These are phyloP conservation scores for Drosophila gaucha DNA, from an alignment of 2,888 invertebrate genomes.

Conservation along the genomic window DNA sequence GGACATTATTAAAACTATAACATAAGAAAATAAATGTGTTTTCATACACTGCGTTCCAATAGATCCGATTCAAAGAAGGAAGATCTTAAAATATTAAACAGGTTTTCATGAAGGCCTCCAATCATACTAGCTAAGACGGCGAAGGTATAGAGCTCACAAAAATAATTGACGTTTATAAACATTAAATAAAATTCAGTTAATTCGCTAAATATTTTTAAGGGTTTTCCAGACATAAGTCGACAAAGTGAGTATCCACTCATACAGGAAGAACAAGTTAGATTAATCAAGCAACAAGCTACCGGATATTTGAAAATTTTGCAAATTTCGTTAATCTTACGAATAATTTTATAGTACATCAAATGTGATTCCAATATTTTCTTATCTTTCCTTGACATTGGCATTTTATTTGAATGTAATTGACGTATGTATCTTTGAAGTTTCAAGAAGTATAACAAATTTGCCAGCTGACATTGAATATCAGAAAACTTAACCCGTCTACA, in stretches of 20 bases:
- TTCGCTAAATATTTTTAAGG: fast-evolving
- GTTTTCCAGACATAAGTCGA: not conserved
- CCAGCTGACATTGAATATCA: not conserved
- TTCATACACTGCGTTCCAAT: not conserved
- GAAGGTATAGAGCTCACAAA: too few species aligned
- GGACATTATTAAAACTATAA: not conserved
- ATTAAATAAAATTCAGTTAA: not conserved
- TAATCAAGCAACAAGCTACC: not conserved
- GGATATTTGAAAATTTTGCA: not conserved
- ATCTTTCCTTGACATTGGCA: not conserved
- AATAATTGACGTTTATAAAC: not conserved
- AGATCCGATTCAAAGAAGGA: not conserved
- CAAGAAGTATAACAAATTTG: not conserved
- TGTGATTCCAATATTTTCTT: not conserved
- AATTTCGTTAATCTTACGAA: not conserved
- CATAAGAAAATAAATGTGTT: not conserved
- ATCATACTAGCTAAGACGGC: not conserved
- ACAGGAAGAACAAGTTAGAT: not conserved
- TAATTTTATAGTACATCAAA: not conserved
- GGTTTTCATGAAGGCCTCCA: not conserved
- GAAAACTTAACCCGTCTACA: not conserved
- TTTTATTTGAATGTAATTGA: not conserved
- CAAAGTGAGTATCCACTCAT: not conserved
- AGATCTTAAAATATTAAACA: not conserved
- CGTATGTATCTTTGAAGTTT: not conserved